These are phyloP conservation scores for Malurus melanocephalus DNA, from an alignment of 2,113 vertebrate species.

Conservation along the genomic window DNA sequence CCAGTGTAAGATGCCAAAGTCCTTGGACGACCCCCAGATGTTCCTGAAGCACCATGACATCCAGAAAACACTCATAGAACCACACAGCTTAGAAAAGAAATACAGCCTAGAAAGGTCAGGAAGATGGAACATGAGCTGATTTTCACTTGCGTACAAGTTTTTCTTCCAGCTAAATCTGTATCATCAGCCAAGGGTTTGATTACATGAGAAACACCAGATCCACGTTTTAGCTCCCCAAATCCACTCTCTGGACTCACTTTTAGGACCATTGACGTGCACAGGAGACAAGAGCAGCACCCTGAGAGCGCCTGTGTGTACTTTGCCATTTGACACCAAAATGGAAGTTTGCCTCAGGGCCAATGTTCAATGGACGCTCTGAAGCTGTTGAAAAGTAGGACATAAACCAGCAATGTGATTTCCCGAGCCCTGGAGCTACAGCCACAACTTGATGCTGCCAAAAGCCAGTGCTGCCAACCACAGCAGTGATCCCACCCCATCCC, in stretches of 20 bases:
- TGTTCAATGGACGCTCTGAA: background rate
- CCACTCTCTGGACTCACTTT: background rate
- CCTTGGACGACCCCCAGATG: background rate
- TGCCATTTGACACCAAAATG: conserved; percentile 28
- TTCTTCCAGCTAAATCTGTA: background rate
- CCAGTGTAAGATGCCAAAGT: background rate
- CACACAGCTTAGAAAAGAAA: background rate
- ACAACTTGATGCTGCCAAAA: conserved; percentile 1
- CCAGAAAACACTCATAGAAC: background rate
- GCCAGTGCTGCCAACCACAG: background rate
- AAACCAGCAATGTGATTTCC: conserved; percentile 23
- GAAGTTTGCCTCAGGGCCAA: conserved; percentile 14
- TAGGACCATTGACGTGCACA: background rate
- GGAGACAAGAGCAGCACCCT: background rate
- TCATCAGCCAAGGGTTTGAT: background rate
- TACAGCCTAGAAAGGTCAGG: background rate
- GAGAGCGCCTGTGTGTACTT: fast-evolving
- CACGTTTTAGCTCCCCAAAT: background rate
- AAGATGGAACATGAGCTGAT: background rate
- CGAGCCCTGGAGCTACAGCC: background rate
- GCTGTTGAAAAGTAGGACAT: conserved; percentile 51
- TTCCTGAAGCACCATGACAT: background rate
- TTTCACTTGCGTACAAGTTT: background rate
- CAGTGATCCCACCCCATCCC: background rate
- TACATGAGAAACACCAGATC: background rate